phyloP scores from a whole-genome alignment of 2,797 vertebrate genomes.

The Sternarchorhynchus goeldii region DNA sequence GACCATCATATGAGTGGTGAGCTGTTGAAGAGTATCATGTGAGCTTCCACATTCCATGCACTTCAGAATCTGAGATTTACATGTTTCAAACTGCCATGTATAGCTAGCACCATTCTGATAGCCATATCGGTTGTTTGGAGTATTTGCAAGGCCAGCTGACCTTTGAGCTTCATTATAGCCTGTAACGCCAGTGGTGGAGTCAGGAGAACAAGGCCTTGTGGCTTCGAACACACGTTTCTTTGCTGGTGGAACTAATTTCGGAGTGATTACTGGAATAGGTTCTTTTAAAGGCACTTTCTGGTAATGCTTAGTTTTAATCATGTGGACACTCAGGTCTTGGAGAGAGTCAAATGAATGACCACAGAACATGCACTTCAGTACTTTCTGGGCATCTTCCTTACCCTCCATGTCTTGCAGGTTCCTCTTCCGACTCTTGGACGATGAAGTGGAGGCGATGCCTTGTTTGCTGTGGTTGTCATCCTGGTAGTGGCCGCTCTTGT shows the following conservation, averaged over 20 bases:
- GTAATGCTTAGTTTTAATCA: conserved; percentile 99
- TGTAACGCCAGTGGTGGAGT: conserved; percentile 90
- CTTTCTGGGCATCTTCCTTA: conserved; percentile 97
- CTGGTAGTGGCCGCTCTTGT: conserved; percentile 95
- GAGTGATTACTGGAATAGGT: conserved; percentile 93
- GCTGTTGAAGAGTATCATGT: conserved; percentile 95
- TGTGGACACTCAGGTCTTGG: conserved; percentile 97
- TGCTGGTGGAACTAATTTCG: conserved; percentile 89
- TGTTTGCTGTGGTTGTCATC: conserved; percentile 96
- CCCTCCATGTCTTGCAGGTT: conserved; percentile 95
- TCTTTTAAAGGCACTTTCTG: conserved; percentile 99
- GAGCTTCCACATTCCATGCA: conserved; percentile 99
- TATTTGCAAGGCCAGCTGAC: conserved; percentile 75
- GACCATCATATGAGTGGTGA: conserved; percentile 99
- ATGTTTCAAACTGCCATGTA: conserved; percentile 99
- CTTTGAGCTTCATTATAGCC: conserved; percentile 86
- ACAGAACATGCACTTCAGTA: conserved; percentile 99
- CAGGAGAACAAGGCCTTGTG: conserved; percentile 92
- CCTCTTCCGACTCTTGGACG: conserved; percentile 92
- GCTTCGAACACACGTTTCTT: conserved; percentile 95
- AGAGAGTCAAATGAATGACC: conserved; percentile 98
- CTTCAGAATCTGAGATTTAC: conserved; percentile 98
- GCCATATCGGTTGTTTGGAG: conserved; percentile 92
- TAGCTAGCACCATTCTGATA: conserved; percentile 99
- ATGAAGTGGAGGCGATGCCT: conserved; percentile 85